These are phyloP conservation scores for Campylomormyrus numenius DNA, from an alignment of 2,113 vertebrate genomes.

Conservation along the genomic window DNA sequence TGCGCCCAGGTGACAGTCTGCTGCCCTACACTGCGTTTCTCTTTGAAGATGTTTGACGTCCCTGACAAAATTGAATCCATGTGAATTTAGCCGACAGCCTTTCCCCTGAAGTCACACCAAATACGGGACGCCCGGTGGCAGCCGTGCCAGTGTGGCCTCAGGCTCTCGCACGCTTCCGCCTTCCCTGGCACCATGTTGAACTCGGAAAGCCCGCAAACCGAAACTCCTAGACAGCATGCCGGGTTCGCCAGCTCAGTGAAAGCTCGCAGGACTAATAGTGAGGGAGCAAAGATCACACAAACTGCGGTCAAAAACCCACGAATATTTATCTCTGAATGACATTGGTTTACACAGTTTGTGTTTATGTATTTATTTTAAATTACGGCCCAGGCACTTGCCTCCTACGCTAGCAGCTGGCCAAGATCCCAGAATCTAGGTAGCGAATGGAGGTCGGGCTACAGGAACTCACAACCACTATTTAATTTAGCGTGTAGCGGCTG, in stretches of 20 bases:
- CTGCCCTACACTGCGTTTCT: background rate
- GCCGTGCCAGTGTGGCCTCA: background rate
- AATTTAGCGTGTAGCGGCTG: background rate
- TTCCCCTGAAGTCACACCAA: background rate
- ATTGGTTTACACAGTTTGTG: background rate
- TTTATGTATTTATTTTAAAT: conserved; percentile 1
- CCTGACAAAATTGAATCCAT: background rate
- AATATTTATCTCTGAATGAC: background rate
- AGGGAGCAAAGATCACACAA: background rate
- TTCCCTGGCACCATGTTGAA: background rate
- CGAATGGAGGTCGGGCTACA: background rate
- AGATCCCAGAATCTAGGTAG: conserved; percentile 8
- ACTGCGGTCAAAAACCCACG: background rate
- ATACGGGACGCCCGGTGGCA: background rate
- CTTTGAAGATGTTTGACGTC: background rate
- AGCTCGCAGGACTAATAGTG: background rate
- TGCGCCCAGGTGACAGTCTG: background rate
- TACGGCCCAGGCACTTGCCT: background rate
- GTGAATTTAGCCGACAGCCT: background rate
- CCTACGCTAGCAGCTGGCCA: background rate
- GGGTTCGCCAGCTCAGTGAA: background rate
- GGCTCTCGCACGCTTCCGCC: background rate
- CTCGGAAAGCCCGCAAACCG: background rate
- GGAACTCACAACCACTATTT: background rate
- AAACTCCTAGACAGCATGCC: background rate